Conservation (phyloP, 2,888 invertebrate species). For the Caenorhabditis drosophilae region DNA sequence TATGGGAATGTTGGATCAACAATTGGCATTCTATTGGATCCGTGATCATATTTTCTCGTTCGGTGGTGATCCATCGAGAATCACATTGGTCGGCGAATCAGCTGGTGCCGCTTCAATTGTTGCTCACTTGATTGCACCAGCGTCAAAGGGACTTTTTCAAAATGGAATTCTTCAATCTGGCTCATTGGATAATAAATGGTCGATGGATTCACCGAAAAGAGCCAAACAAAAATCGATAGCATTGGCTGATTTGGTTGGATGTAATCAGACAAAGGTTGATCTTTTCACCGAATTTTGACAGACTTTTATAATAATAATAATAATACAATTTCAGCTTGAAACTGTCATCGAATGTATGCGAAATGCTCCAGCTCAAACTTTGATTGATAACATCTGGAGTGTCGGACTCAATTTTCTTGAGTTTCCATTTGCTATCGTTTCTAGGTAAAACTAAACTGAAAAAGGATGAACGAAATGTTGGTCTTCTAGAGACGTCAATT, state of each 20-base stretch:
- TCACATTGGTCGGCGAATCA: constrained; percentile 93
- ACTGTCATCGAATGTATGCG: constrained; percentile 57
- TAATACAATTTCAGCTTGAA: constrained; percentile 32
- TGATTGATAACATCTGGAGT: constrained; percentile 67
- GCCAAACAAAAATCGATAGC: constrained; percentile 80
- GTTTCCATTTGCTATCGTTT: constrained; percentile 68
- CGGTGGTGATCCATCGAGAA: constrained; percentile 82
- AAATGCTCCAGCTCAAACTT: constrained; percentile 51
- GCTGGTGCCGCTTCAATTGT: constrained; percentile 83
- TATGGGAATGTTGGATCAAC: constrained; percentile 91
- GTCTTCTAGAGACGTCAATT: constrained; percentile 52
- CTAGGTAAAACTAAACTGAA: no score
- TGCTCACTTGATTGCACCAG: constrained; percentile 80
- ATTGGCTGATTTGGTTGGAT: constrained; percentile 84
- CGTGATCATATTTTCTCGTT: constrained; percentile 87
- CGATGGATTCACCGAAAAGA: constrained; percentile 86
- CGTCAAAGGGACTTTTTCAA: constrained; percentile 72
- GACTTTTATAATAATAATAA: background rate
- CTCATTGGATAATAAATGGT: constrained; percentile 92
- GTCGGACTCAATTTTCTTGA: constrained; percentile 63
- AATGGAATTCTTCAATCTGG: constrained; percentile 93
- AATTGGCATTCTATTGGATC: constrained; percentile 89
- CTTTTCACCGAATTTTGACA: no score
- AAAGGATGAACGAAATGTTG: no score
- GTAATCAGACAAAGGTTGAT: constrained; percentile 72